These are phyloP conservation scores for Ianthella basta DNA, from an alignment of 37 sponge, comb jelly and placozoan genomes.

Conservation along the genomic window DNA sequence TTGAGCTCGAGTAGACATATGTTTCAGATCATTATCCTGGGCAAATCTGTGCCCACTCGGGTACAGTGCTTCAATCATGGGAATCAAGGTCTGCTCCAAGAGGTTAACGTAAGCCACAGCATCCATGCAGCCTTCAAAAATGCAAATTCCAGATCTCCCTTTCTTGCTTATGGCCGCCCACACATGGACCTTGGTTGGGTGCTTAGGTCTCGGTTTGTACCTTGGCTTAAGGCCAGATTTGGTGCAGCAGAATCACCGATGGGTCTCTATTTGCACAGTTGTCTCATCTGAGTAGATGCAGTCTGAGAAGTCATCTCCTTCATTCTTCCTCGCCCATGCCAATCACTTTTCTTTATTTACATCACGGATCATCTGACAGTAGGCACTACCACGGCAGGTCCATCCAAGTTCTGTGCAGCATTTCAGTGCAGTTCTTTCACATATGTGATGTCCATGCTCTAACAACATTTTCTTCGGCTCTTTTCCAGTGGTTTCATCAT, in stretches of 20 bases:
- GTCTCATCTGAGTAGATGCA: constrained; percentile 33
- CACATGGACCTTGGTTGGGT: constrained; percentile 27
- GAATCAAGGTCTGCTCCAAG: constrained; percentile 2
- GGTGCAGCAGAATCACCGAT: constrained; percentile 33
- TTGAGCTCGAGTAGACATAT: constrained; percentile 16
- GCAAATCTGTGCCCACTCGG: constrained; percentile 25
- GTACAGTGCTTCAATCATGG: constrained; percentile 18
- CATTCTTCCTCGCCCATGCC: constrained; percentile 26
- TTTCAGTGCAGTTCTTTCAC: constrained; percentile 11
- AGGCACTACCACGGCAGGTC: constrained; percentile 36
- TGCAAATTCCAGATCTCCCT: constrained; percentile 1
- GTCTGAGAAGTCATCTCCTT: constrained; percentile 20
- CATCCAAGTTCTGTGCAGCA: constrained; percentile 24
- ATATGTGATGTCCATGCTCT: constrained; percentile 2
- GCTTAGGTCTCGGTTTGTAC: constrained; percentile 29
- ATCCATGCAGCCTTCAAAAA: constrained; percentile 32
- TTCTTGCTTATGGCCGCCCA: constrained; percentile 30
- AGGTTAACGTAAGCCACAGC: constrained; percentile 2
- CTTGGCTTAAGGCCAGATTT: constrained; percentile 13
- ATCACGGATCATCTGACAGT: constrained; percentile 42
- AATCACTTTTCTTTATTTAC: constrained; percentile 34
- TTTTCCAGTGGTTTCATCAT: constrained; percentile 19
- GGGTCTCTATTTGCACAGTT: constrained; percentile 43
- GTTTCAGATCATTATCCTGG: constrained; percentile 37
- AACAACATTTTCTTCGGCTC: constrained; percentile 13